A percentile compares a stretch with the other conserved stretches of the same genome.
These are phyloP conservation scores for Phyllopteryx taeniolatus DNA, from an alignment of 2,113 vertebrate species.

Conservation along the genomic window DNA sequence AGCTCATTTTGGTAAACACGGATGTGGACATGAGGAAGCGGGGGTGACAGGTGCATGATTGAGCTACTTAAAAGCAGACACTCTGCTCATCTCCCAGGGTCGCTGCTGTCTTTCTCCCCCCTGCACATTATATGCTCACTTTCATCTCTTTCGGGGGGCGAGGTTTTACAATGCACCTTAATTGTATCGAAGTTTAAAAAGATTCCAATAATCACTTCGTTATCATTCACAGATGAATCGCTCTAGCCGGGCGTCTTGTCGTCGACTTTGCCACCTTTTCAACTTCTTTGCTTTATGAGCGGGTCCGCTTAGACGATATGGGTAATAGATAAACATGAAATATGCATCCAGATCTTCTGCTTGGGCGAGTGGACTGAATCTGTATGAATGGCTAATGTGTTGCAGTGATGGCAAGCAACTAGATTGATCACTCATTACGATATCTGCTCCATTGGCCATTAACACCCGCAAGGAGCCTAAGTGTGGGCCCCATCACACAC, in stretches of 20 bases:
- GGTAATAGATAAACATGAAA: conserved; percentile 71
- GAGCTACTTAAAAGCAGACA: conserved; percentile 85
- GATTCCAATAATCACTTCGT: conserved; percentile 37
- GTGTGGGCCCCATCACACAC: conserved; percentile 58
- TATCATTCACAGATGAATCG: conserved; percentile 27
- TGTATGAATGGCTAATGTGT: conserved; percentile 73
- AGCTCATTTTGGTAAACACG: conserved; percentile 86
- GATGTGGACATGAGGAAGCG: conserved; percentile 81
- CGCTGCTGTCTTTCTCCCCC: conserved; percentile 40
- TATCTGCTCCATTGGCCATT: conserved; percentile 74
- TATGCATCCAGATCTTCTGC: conserved; percentile 73
- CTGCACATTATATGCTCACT: conserved; percentile 51
- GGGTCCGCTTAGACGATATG: conserved; percentile 59
- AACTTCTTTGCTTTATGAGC: conserved; percentile 52
- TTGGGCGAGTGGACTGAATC: conserved; percentile 68
- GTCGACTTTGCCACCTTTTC: conserved; percentile 55
- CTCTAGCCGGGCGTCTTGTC: conserved; percentile 30
- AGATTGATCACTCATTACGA: conserved; percentile 73
- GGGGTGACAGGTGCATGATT: conserved; percentile 88
- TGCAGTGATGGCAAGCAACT: conserved; percentile 63
- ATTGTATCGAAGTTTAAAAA: conserved; percentile 37
- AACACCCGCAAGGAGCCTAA: conserved; percentile 68
- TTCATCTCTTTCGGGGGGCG: conserved; percentile 16
- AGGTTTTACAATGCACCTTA: conserved; percentile 27
- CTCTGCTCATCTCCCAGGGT: conserved; percentile 72